Conservation (phyloP, 2,797 vertebrate species). For the Poeciliopsis paucimaculata region DNA sequence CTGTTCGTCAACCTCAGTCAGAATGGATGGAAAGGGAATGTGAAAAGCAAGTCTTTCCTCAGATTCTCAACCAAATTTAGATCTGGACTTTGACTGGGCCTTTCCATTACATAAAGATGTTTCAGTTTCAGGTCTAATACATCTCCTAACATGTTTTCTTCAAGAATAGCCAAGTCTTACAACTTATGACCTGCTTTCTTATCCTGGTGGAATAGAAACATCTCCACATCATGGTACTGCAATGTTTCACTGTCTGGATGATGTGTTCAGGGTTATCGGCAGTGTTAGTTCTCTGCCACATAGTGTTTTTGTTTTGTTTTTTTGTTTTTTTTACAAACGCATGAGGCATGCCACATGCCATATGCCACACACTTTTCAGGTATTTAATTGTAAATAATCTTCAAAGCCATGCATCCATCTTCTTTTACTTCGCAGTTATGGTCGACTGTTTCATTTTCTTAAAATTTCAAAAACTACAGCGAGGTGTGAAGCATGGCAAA, state of each 20-base stretch:
- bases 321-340: background rate
- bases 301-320: background rate
- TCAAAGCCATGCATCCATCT: background rate
- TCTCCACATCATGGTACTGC: background rate
- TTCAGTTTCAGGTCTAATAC: background rate
- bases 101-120: background rate
- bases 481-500: background rate
- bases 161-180: background rate
- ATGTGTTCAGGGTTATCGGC: background rate
- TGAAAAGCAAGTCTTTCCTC: background rate
- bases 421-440: background rate
- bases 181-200: background rate
- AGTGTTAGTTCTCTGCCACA: background rate
- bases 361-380: background rate
- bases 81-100: background rate
- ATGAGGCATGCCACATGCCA: background rate
- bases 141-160: background rate
- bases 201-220: background rate
- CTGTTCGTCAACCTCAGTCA: background rate
- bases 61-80: background rate
- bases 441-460: background rate
- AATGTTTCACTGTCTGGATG: background rate
- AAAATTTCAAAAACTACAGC: background rate
- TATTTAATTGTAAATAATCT: background rate
- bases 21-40: background rate